phyloP scores from a whole-genome alignment of 2,888 invertebrate genomes.

The Cataglyphis cursor region DNA sequence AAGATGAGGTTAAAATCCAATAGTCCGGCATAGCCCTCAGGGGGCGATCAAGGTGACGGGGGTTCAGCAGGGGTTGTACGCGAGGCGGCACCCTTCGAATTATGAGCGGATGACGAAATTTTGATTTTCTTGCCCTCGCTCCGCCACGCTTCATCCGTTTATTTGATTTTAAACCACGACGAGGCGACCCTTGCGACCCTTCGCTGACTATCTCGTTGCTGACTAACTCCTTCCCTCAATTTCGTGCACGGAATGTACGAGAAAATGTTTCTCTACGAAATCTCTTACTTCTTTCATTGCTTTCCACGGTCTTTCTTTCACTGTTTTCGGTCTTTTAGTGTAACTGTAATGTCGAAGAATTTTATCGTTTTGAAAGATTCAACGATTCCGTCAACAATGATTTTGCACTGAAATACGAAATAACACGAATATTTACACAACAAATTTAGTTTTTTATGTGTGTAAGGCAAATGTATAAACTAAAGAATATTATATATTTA shows the following conservation, averaged over 20 bases:
- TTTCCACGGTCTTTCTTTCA: background rate
- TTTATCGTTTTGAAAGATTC: constrained; percentile 32
- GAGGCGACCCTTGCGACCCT: constrained; percentile 60
- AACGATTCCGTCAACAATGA: constrained; percentile 6
- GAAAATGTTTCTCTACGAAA: constrained; percentile 43
- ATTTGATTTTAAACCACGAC: constrained; percentile 71
- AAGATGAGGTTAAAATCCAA: constrained; percentile 85
- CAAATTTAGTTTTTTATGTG: background rate
- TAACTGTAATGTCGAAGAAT: constrained; percentile 13
- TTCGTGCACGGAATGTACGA: constrained; percentile 8
- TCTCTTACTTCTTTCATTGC: constrained; percentile 46
- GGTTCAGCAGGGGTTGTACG: constrained; percentile 11
- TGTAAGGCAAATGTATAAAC: background rate
- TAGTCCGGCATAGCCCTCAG: constrained; percentile 79
- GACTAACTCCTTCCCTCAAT: constrained; percentile 44
- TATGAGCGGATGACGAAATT: constrained; percentile 82
- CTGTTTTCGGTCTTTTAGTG: constrained; percentile 33
- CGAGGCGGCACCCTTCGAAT: constrained; percentile 74
- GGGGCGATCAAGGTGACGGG: constrained; percentile 31
- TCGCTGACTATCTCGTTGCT: constrained; percentile 48
- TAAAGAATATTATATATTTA: background rate
- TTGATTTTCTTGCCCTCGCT: constrained; percentile 79
- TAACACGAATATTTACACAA: background rate
- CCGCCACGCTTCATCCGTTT: constrained; percentile 46
- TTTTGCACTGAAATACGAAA: background rate